Conservation (phyloP, 2,888 invertebrate genomes). For the Oscheius onirici region DNA sequence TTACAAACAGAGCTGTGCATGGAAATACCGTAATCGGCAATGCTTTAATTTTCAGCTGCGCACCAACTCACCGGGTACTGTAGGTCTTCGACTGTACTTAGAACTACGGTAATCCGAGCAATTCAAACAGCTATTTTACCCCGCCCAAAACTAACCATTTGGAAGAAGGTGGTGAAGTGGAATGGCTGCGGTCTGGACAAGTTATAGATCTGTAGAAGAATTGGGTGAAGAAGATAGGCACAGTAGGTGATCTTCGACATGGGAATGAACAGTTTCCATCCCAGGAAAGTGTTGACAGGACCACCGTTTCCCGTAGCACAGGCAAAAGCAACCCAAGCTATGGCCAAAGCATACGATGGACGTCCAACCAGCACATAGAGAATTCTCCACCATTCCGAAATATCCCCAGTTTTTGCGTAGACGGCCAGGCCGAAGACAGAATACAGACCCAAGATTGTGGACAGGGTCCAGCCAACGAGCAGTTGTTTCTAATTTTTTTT, state of each 20-base stretch:
- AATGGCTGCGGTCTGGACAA: slow-evolving; percentile 67
- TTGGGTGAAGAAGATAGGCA: slow-evolving; percentile 80
- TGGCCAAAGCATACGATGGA: slow-evolving; percentile 72
- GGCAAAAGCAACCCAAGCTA: slow-evolving; percentile 75
- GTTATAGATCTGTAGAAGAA: slow-evolving; percentile 70
- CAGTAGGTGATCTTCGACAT: slow-evolving; percentile 91
- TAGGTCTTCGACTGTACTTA: too few species aligned
- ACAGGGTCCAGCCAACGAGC: slow-evolving; percentile 39
- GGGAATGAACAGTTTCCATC: slow-evolving; percentile 85
- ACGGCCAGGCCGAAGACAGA: slow-evolving; percentile 69
- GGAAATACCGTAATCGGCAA: too few species aligned
- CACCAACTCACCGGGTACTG: too few species aligned
- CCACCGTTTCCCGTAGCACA: slow-evolving; percentile 71
- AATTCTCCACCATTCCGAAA: slow-evolving; percentile 56
- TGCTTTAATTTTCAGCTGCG: background rate
- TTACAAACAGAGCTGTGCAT: too few species aligned
- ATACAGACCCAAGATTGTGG: slow-evolving; percentile 58
- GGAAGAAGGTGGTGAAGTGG: slow-evolving; percentile 70
- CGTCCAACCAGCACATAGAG: slow-evolving; percentile 66
- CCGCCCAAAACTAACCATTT: slow-evolving; percentile 68
- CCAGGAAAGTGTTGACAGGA: slow-evolving; percentile 81
- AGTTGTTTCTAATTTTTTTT: slow-evolving; percentile 35
- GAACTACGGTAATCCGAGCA: too few species aligned
- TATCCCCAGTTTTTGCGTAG: slow-evolving; percentile 69
- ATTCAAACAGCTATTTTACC: too few species aligned